phyloP scores from a whole-genome alignment of 2,113 vertebrate genomes.

The Myrmecobius fasciatus region DNA sequence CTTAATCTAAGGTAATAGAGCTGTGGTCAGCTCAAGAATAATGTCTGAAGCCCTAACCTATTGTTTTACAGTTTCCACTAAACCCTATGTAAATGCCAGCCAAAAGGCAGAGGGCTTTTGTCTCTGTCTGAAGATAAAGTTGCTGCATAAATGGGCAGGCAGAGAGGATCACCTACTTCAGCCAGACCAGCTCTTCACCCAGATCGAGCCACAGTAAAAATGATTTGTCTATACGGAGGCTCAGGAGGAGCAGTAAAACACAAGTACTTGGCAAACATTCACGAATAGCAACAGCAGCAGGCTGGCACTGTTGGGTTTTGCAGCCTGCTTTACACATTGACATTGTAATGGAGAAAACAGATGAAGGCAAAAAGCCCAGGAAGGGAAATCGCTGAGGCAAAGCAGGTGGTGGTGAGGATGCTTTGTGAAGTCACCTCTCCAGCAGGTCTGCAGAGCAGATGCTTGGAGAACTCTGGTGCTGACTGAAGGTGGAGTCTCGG shows the following conservation, averaged over 20 bases:
- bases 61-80: neutral
- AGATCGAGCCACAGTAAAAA: neutral
- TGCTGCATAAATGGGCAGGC: neutral
- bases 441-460: neutral
- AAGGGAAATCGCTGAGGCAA: neutral
- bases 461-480: neutral
- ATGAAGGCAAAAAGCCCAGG: neutral
- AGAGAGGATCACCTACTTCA: neutral
- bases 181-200: neutral
- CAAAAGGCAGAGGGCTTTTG: neutral
- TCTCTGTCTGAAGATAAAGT: neutral
- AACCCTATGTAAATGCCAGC: neutral
- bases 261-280: neutral
- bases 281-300: neutral
- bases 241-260: neutral
- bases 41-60: neutral
- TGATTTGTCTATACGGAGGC: neutral
- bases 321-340: neutral
- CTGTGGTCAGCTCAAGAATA: neutral
- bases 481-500: neutral
- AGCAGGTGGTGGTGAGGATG: neutral
- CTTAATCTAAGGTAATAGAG: neutral
- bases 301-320: neutral
- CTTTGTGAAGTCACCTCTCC: neutral
- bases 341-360: neutral